phyloP scores from a whole-genome alignment of 2,113 vertebrate species.

The Thryonomys swinderianus region DNA sequence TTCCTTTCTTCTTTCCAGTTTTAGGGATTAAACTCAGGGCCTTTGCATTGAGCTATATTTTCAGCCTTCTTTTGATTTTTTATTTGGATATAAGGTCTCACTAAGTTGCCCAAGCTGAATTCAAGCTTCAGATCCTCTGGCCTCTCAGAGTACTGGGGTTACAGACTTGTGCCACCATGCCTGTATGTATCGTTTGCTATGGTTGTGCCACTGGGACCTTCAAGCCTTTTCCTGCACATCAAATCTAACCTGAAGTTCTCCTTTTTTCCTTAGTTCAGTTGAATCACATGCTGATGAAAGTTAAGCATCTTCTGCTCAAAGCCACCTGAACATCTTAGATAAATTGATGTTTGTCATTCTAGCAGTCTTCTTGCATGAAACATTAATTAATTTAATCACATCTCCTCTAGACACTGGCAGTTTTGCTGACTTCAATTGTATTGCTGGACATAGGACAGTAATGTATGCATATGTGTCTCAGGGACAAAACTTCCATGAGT shows the following conservation, averaged over 20 bases:
- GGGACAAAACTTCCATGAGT: background rate
- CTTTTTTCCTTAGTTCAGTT: background rate
- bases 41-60: background rate
- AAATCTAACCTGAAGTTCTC: background rate
- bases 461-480: background rate
- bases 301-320: background rate
- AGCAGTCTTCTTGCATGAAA: background rate
- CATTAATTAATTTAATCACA: background rate
- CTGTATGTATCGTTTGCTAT: background rate
- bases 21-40: background rate
- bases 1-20: no score
- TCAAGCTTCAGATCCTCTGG: background rate
- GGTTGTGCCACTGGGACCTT: background rate
- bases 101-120: background rate
- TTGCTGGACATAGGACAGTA: background rate
- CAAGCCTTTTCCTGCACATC: background rate
- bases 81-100: no score
- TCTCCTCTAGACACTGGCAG: background rate
- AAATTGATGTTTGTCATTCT: background rate
- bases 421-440: background rate
- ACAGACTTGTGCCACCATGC: background rate
- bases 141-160: background rate
- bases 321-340: constrained; percentile 25
- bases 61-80: background rate
- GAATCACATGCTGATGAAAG: background rate